A percentile compares a stretch with the other conserved stretches of the same genome.
phyloP scores from a whole-genome alignment of 2,113 vertebrate species.

The Stomatorhinus ivindoensis region DNA sequence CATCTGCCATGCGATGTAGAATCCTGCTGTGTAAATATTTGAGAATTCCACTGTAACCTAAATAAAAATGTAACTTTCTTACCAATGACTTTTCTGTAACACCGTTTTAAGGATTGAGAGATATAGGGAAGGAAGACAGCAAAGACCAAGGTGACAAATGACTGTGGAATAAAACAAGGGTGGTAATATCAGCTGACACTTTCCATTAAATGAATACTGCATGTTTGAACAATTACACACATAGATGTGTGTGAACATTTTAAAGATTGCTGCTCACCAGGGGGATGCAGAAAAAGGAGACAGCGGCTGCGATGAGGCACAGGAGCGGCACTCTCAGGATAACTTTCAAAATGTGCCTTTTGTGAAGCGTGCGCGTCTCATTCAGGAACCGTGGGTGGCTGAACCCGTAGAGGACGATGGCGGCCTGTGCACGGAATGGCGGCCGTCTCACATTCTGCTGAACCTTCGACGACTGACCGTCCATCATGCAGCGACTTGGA shows the following conservation, averaged over 20 bases:
- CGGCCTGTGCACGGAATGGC: conserved; percentile 52
- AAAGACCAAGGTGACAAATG: conserved; percentile 72
- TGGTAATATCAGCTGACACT: neutral
- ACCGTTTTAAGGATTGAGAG: conserved; percentile 66
- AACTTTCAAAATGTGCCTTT: conserved; percentile 71
- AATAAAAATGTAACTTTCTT: conserved; percentile 16
- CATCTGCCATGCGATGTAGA: neutral
- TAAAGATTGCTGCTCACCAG: conserved; percentile 56
- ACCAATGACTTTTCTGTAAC: conserved; percentile 59
- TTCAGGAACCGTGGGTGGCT: conserved; percentile 76
- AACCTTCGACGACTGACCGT: too few relatives aligned
- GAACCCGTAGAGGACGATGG: conserved; percentile 83
- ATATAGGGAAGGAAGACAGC: conserved; percentile 79
- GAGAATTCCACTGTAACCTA: neutral
- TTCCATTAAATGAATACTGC: neutral
- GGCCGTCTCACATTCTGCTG: neutral
- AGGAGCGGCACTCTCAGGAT: conserved; percentile 75
- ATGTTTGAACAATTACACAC: neutral
- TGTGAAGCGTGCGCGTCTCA: conserved; percentile 61
- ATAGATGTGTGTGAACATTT: neutral
- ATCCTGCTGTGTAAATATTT: neutral
- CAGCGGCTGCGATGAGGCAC: conserved; percentile 71
- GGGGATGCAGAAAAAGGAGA: conserved; percentile 80
- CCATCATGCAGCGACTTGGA: neutral
- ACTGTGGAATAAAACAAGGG: conserved; percentile 51